phyloP scores from a whole-genome alignment of 2,888 invertebrate species.

The Yponomeuta cagnagella region DNA sequence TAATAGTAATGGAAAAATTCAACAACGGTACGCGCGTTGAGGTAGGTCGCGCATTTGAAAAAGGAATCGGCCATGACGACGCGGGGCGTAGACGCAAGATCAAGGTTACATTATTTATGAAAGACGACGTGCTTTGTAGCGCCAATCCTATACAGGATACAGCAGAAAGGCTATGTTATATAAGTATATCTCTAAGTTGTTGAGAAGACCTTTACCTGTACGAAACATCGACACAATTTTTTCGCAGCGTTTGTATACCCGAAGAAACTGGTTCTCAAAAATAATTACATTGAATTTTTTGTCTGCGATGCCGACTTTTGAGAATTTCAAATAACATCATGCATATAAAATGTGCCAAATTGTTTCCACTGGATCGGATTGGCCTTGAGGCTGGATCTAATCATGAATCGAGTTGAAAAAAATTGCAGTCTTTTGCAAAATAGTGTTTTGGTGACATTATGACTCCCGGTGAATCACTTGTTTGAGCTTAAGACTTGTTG shows the following conservation, averaged over 20 bases:
- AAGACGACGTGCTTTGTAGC: too few species aligned
- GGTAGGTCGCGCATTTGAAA: conserved; percentile 12
- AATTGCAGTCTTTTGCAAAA: neutral
- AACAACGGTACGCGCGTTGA: conserved; percentile 7
- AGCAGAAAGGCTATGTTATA: too few species aligned
- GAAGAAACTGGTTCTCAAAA: neutral
- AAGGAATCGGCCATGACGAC: neutral
- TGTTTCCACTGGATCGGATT: neutral
- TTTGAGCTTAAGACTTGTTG: too few species aligned
- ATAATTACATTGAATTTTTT: neutral
- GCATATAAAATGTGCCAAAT: neutral
- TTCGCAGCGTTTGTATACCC: neutral
- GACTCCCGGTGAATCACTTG: neutral
- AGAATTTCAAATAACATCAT: neutral
- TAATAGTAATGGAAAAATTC: conserved; percentile 5
- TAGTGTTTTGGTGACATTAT: neutral
- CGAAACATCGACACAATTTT: neutral
- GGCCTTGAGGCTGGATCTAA: neutral
- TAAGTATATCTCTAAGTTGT: too few species aligned
- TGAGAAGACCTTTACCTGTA: too few species aligned
- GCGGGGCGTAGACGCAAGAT: neutral
- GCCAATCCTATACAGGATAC: too few species aligned
- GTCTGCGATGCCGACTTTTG: neutral
- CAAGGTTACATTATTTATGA: too few species aligned
- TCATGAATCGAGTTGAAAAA: neutral